Conservation (phyloP, 2,113 vertebrate species). For the Salvelinus namaycush region DNA sequence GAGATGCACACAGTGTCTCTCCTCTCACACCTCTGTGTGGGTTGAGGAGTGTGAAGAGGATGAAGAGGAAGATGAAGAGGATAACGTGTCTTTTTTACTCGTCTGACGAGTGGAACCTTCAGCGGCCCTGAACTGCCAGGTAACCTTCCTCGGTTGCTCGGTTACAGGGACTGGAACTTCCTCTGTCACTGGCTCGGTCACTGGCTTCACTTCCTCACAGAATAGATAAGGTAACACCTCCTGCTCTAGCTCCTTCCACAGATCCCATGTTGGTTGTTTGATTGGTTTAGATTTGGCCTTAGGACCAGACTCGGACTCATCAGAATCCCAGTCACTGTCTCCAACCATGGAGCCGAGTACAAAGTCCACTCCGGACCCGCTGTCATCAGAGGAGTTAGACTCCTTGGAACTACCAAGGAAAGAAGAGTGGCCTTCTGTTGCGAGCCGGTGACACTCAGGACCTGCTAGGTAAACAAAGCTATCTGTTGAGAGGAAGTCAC, state of each 20-base stretch:
- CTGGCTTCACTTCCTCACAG: constrained; percentile 22
- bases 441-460: constrained; percentile 74
- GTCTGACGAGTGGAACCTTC: constrained; percentile 68
- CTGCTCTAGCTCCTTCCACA: constrained; percentile 62
- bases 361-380: constrained; percentile 73
- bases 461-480: constrained; percentile 80
- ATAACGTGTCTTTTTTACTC: constrained; percentile 56
- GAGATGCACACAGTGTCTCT: too few species aligned
- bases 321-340: constrained; percentile 80
- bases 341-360: constrained; percentile 66
- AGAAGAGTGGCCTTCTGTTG: constrained; percentile 60
- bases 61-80: constrained; percentile 46
- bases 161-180: not conserved
- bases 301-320: constrained; percentile 66
- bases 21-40: not conserved
- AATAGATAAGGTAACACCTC: constrained; percentile 50
- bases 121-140: constrained; percentile 70
- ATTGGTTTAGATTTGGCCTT: constrained; percentile 41
- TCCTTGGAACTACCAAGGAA: constrained; percentile 66
- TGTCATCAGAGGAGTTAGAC: constrained; percentile 75
- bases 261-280: constrained; percentile 65
- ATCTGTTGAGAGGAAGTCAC: constrained; percentile 78
- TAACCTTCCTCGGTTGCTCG: constrained; percentile 60
- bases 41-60: constrained; percentile 49
- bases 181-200: constrained; percentile 25